Evolutionary conservation across 2,888 invertebrate species (phyloP).

Genomic region (Ormyrus labotus): DNA sequence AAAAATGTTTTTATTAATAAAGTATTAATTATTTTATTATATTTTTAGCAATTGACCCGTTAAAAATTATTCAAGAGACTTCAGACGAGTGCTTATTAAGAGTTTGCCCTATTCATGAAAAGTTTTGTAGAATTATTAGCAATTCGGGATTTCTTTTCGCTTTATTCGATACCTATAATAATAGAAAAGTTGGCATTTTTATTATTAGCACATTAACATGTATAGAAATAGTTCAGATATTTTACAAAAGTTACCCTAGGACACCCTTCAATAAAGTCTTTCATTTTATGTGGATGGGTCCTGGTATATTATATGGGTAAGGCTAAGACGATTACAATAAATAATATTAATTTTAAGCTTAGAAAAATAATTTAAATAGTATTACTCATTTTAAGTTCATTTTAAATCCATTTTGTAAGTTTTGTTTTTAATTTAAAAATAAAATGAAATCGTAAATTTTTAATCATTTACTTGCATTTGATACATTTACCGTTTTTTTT

Average conservation of each 20-base stretch:
- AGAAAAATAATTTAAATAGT: not conserved
- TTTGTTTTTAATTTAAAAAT: too few relatives aligned
- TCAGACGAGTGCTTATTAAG: constrained; percentile 21
- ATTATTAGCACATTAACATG: constrained; percentile 54
- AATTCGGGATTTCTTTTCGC: constrained; percentile 38
- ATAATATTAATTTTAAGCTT: not conserved
- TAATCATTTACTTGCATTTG: too few relatives aligned
- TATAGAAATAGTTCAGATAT: constrained; percentile 51
- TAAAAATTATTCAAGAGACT: constrained; percentile 60
- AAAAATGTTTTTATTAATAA: not conserved
- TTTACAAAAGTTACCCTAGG: not conserved
- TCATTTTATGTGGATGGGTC: constrained; percentile 59
- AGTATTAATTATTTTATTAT: constrained; percentile 1
- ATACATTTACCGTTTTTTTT: too few relatives aligned
- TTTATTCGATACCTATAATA: constrained; percentile 56
- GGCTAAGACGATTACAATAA: not conserved
- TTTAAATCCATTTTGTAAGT: too few relatives aligned
- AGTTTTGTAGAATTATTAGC: constrained; percentile 35
- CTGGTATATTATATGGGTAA: constrained; percentile 62
- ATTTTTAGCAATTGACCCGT: constrained; percentile 63
- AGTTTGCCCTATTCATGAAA: constrained; percentile 42
- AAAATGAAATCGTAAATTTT: constrained; percentile 14
- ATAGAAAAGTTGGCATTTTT: constrained; percentile 55
- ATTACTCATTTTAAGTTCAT: not conserved
- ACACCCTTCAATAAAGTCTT: constrained; percentile 25